phyloP scores from a whole-genome alignment of 2,888 invertebrate genomes.

The Diachrysia chrysitis region DNA sequence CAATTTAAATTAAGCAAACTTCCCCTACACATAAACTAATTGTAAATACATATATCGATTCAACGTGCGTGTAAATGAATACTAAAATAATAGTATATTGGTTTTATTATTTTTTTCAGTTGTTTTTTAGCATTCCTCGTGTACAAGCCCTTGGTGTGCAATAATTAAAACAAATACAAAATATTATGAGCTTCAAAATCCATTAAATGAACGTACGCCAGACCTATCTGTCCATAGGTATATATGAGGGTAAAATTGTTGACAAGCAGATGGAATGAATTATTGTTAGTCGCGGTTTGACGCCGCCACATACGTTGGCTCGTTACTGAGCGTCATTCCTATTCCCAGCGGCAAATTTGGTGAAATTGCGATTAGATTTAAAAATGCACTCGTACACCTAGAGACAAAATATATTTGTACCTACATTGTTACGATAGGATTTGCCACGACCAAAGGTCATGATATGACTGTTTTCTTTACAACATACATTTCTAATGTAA shows the following conservation, averaged over 20 bases:
- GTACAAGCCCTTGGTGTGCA: too few relatives aligned
- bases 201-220: slow-evolving; percentile 10
- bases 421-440: slow-evolving; percentile 18
- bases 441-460: slow-evolving; percentile 2
- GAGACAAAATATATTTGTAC: slow-evolving; percentile 37
- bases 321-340: slow-evolving; percentile 59
- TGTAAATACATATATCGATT: too few relatives aligned
- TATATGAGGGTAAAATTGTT: slow-evolving; percentile 56
- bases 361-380: slow-evolving; percentile 52
- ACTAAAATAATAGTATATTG: too few relatives aligned
- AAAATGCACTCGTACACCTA: slow-evolving; percentile 18
- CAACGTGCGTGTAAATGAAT: too few relatives aligned
- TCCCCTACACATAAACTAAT: too few relatives aligned
- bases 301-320: slow-evolving; percentile 61
- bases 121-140: too few relatives aligned
- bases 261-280: slow-evolving; percentile 64
- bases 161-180: too few relatives aligned
- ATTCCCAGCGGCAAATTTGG: slow-evolving; percentile 59
- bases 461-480: too few relatives aligned
- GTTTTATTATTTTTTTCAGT: too few relatives aligned
- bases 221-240: slow-evolving; percentile 21
- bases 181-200: slow-evolving; percentile 17
- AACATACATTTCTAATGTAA: too few relatives aligned
- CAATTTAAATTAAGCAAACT: background rate
- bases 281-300: slow-evolving; percentile 62